Evolutionary conservation across 2,888 invertebrate species (phyloP).

Genomic region (Agrilus mali): DNA sequence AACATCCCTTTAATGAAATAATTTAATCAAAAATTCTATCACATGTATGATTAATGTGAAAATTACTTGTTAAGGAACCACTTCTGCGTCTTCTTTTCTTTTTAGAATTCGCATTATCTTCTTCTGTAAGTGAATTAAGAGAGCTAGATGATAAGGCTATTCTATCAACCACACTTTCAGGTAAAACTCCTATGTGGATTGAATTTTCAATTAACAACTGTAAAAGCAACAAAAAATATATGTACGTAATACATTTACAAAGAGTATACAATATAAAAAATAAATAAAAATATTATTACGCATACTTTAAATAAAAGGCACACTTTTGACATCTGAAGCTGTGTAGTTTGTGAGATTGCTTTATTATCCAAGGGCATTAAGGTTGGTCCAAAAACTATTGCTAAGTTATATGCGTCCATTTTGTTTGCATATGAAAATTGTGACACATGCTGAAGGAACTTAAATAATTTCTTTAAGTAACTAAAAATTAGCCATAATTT

Average conservation of each 20-base stretch:
- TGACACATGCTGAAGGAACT: conserved; percentile 60
- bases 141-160: conserved; percentile 22
- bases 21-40: conserved; percentile 4
- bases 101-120: conserved; percentile 38
- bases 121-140: conserved; percentile 32
- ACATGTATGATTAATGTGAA: conserved; percentile 1
- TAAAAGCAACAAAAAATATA: conserved; percentile 17
- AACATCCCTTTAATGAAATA: conserved; percentile 49
- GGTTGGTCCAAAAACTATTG: conserved; percentile 76
- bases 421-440: conserved; percentile 57
- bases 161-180: conserved; percentile 42
- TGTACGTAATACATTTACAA: no score
- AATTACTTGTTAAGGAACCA: conserved; percentile 72
- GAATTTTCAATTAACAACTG: conserved; percentile 70
- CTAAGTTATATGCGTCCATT: conserved; percentile 75
- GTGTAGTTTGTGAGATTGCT: conserved; percentile 39
- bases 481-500: background rate
- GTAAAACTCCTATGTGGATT: conserved; percentile 58
- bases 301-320: conserved; percentile 56
- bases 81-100: conserved; percentile 70
- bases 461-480: conserved; percentile 16
- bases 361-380: conserved; percentile 65
- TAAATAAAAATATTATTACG: background rate
- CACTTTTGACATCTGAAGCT: conserved; percentile 51
- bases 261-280: conserved; percentile 2